phyloP scores from a whole-genome alignment of 2,797 vertebrate genomes.

The Etheostoma perlongum region DNA sequence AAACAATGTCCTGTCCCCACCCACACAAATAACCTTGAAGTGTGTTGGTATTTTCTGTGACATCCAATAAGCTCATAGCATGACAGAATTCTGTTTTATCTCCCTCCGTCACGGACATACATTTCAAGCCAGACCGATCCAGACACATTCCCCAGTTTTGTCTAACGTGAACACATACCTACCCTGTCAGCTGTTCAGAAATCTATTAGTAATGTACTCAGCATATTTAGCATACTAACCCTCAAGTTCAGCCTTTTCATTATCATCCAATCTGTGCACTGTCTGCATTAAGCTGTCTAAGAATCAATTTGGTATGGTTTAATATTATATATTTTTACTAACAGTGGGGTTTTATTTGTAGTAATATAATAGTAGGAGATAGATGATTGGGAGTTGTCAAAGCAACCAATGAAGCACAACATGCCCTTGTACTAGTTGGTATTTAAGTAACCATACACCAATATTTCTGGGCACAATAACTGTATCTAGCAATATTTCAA shows the following conservation, averaged over 20 bases:
- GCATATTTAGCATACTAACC: conserved; percentile 34
- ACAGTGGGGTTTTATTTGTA: background rate
- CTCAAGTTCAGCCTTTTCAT: background rate
- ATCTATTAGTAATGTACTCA: background rate
- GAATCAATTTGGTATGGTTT: conserved; percentile 24
- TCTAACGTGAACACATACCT: conserved; percentile 32
- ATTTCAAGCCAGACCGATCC: conserved; percentile 13
- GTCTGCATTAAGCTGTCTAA: background rate
- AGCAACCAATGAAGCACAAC: conserved; percentile 6
- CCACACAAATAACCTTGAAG: conserved; percentile 10
- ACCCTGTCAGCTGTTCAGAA: conserved; percentile 9
- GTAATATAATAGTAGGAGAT: background rate
- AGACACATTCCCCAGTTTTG: conserved; percentile 39
- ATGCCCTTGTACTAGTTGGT: background rate
- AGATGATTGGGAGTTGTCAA: background rate
- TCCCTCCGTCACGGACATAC: conserved; percentile 13
- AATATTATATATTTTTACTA: background rate
- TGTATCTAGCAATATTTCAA: background rate
- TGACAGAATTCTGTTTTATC: conserved; percentile 44
- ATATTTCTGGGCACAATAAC: background rate
- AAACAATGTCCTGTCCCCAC: background rate
- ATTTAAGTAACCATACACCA: background rate
- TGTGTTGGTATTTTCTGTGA: conserved; percentile 43
- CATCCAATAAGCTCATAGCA: conserved; percentile 26
- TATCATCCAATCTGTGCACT: conserved; percentile 23